Evolutionary conservation across 2,113 vertebrate genomes (phyloP), one percentile per base, ranked within the genome.

Genomic region (Neolamprologus brichardi): DNA sequence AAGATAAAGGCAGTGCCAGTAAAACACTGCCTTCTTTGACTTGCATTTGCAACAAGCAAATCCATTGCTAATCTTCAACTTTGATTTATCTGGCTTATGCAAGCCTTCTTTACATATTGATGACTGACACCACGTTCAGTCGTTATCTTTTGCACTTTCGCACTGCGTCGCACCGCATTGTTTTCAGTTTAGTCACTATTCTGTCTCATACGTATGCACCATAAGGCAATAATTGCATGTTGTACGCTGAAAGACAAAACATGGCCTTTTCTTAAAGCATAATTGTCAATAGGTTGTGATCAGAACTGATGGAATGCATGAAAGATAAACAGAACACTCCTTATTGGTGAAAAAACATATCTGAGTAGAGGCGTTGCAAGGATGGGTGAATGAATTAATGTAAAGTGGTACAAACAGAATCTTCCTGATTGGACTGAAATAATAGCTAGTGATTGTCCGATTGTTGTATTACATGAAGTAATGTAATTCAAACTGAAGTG

Each of bases 11-110:
- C 51, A 23, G 34, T 51, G 54, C 84, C 58, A 86, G 41, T 89
- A 82, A 72, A 81, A 75, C 46, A 53, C 81, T 79, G 52, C 37
- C 49, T 81, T 89, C 75, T 83, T 79, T 88, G 52, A 23, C 37
- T 60, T 81, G 79, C 83, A 80, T 70, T 91, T 64, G 81, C 85
- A 95, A 88, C 85, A 95, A 88, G 85, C 92, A 95, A 95, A 96
- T 95, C 44, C n/a, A 28, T 46, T 17, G 52, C 84, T 83, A 83
- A 90, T 92, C 91, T 91, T 49, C 25, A 6, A 4, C 23, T 77
- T 32, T 20, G 51, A 53, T 90, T 84, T 88, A 89, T 93, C 84
- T 52, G 79, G 20, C 34, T 39, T 64, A 75, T 80, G 23, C 37
- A 56, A 75, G 23, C 32, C 72, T 81, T 80, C 56, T 92, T 92